Conservation (phyloP, 64 coral and sea anemone species). For the Dendrophyllia cribrosa region DNA sequence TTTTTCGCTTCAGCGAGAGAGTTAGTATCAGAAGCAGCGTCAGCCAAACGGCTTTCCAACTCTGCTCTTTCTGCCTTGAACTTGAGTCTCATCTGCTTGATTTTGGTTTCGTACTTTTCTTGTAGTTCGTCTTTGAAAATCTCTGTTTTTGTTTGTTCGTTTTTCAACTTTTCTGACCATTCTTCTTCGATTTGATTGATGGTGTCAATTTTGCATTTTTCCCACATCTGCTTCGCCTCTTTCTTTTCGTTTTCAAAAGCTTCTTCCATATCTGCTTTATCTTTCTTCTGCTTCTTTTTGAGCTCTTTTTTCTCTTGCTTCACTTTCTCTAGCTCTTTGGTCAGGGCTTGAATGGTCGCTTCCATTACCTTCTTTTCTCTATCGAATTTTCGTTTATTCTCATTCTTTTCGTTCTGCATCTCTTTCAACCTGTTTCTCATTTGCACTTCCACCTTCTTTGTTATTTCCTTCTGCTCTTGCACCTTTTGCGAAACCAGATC, state of each 20-base stretch:
- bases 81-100: constrained; percentile 54
- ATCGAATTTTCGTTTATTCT: constrained; percentile 43
- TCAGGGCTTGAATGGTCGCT: constrained; percentile 64
- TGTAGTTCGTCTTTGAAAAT: constrained; percentile 67
- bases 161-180: constrained; percentile 65
- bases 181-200: constrained; percentile 84
- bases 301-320: constrained; percentile 74
- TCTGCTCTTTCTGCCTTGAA: constrained; percentile 81
- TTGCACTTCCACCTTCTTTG: constrained; percentile 27
- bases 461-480: constrained; percentile 50
- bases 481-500: constrained; percentile 61
- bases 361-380: constrained; percentile 63
- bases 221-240: constrained; percentile 48
- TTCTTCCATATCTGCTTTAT: constrained; percentile 66
- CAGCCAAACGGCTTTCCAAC: constrained; percentile 57
- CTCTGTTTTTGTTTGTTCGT: constrained; percentile 59
- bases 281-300: constrained; percentile 68
- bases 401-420: constrained; percentile 40
- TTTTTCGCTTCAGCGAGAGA: constrained; percentile 59
- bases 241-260: constrained; percentile 85
- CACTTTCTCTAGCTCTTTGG: constrained; percentile 61
- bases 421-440: constrained; percentile 30
- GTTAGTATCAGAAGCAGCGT: constrained; percentile 62
- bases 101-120: constrained; percentile 64
- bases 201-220: constrained; percentile 71